Evolutionary conservation across 2,888 invertebrate genomes (phyloP).

Genomic region (Ischnus inquisitorius): DNA sequence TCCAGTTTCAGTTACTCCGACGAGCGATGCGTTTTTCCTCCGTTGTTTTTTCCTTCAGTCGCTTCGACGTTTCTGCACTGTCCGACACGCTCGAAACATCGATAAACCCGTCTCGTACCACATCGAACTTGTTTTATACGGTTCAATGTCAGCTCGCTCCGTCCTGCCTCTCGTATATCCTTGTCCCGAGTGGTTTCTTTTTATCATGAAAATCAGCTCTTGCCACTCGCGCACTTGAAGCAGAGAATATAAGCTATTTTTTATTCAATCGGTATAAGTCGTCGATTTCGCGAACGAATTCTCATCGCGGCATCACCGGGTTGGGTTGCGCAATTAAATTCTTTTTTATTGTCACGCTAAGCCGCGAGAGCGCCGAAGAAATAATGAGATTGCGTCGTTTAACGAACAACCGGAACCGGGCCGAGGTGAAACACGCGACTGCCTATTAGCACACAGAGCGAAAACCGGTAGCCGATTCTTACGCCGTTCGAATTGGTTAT

Average conservation of each 20-base stretch:
- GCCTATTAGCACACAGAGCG: constrained; percentile 1
- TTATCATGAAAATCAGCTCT: not conserved
- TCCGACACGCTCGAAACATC: constrained; percentile 53
- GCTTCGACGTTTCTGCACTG: constrained; percentile 43
- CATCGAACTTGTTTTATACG: constrained; percentile 30
- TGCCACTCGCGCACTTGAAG: not conserved
- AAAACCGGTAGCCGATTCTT: constrained; percentile 54
- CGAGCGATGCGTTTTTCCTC: not conserved
- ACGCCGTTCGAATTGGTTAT: constrained; percentile 5
- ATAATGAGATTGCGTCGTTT: not conserved
- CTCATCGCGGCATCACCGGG: not conserved
- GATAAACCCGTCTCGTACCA: constrained; percentile 23
- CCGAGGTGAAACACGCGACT: constrained; percentile 22
- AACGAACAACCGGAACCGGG: constrained; percentile 1
- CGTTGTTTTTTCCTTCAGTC: not conserved
- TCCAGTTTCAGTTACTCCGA: not conserved
- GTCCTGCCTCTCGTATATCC: not conserved
- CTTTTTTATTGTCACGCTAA: too few relatives aligned
- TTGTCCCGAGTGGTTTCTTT: not conserved
- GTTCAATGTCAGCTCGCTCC: constrained; percentile 21
- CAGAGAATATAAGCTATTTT: not conserved
- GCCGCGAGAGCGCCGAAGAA: too few relatives aligned
- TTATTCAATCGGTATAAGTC: not conserved
- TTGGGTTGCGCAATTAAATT: too few relatives aligned
- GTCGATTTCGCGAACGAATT: not conserved